Evolutionary conservation across 2,888 invertebrate genomes (phyloP).

Genomic region (Xylocampa areola): DNA sequence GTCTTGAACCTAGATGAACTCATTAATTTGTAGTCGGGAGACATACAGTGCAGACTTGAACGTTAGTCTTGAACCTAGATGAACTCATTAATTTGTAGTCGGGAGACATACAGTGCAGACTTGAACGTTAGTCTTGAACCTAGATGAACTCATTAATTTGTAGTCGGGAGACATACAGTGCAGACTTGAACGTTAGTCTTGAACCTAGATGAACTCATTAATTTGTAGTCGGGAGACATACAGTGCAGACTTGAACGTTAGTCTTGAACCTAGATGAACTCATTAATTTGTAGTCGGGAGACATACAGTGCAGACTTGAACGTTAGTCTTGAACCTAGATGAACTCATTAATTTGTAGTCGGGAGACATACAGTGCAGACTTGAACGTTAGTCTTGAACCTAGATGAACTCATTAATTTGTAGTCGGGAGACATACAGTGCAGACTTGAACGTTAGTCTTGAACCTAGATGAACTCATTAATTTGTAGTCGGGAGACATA

Average conservation of each 20-base stretch:
- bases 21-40: conserved; percentile 6
- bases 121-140: conserved; percentile 19
- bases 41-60: background rate
- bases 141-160: conserved; percentile 23
- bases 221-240: conserved; percentile 5
- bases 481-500: conserved; percentile 6
- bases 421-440: background rate
- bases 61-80: conserved; percentile 19
- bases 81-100: conserved; percentile 24
- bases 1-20: conserved; percentile 30
- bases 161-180: background rate
- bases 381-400: conserved; percentile 19
- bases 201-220: conserved; percentile 23
- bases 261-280: conserved; percentile 30
- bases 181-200: too few species aligned
- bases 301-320: background rate
- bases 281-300: conserved; percentile 6
- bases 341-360: conserved; percentile 24
- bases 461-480: conserved; percentile 23
- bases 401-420: conserved; percentile 23
- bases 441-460: too few species aligned
- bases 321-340: conserved; percentile 19
- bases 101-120: background rate
- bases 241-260: too few species aligned
- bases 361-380: background rate